Evolutionary conservation across 2,113 vertebrate genomes (phyloP).

Genomic region (Equus przewalskii): DNA sequence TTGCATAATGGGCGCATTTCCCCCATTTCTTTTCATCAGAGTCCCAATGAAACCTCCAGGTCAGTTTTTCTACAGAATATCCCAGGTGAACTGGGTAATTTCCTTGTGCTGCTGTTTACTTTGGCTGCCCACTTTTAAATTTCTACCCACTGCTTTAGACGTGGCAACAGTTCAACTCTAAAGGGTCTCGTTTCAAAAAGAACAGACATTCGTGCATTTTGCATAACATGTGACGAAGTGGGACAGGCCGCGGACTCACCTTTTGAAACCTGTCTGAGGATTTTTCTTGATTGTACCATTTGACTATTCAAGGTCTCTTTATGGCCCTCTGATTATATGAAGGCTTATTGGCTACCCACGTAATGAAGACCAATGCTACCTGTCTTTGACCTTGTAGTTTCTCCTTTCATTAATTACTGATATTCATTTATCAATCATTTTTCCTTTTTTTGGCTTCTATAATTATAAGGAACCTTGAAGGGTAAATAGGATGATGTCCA

Average conservation of each 20-base stretch:
- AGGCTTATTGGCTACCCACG: not conserved
- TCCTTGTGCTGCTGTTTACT: not conserved
- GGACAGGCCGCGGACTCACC: rapidly evolving
- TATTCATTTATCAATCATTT: not conserved
- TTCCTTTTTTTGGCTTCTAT: not conserved
- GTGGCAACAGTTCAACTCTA: not conserved
- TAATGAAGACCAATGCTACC: not conserved
- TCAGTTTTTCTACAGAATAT: no score
- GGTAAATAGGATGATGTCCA: not conserved
- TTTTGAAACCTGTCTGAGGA: not conserved
- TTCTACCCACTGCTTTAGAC: not conserved
- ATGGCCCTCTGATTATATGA: not conserved
- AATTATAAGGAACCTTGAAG: not conserved
- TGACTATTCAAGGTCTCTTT: rapidly evolving
- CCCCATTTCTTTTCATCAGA: not conserved
- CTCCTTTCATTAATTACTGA: constrained; percentile 14
- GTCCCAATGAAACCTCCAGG: not conserved
- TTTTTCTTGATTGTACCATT: not conserved
- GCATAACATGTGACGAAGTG: not conserved
- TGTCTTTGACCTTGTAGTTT: not conserved
- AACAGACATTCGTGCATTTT: not conserved
- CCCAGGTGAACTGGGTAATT: not conserved
- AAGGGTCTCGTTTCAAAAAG: not conserved
- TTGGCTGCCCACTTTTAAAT: not conserved
- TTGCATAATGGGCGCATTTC: not conserved